These are phyloP conservation scores for Drosophila sechellia DNA, from an alignment of 1,140 invertebrate genomes.

Conservation along the genomic window DNA sequence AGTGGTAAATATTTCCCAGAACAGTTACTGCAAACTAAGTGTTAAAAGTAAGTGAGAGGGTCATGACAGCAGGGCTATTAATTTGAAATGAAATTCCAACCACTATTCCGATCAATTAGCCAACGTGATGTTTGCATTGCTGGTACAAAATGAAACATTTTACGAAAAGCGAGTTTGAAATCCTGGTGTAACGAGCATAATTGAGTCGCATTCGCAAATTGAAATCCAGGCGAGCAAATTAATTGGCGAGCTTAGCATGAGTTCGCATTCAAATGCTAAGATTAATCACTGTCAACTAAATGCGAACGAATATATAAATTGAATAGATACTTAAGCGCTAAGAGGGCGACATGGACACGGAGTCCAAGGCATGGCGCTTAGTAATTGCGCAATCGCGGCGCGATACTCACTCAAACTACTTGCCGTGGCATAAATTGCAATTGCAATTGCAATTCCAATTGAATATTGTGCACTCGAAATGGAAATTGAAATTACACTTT, in stretches of 20 bases:
- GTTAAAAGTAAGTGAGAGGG: neutral
- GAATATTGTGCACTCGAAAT: conserved; percentile 40
- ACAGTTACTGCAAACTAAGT: conserved; percentile 1
- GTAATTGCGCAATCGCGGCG: conserved; percentile 63
- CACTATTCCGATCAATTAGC: neutral
- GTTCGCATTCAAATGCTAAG: conserved; percentile 69
- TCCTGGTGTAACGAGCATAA: conserved; percentile 30
- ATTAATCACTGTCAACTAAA: conserved; percentile 80
- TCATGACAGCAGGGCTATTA: neutral
- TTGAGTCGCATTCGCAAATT: conserved; percentile 4
- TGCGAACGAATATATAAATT: conserved; percentile 53
- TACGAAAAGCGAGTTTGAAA: neutral
- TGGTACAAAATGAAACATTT: neutral
- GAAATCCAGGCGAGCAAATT: conserved; percentile 40
- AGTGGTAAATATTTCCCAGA: neutral
- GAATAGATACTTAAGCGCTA: conserved; percentile 67
- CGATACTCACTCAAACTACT: conserved; percentile 65
- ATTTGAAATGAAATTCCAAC: conserved; percentile 13
- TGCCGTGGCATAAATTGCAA: conserved; percentile 68
- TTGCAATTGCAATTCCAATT: conserved; percentile 61
- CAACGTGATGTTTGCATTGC: neutral
- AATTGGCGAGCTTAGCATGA: conserved; percentile 49
- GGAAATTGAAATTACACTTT: conserved; percentile 39
- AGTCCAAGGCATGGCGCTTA: conserved; percentile 68
- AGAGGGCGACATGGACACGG: conserved; percentile 21